Conservation (phyloP, 2,888 invertebrate genomes). For the Drepana falcataria region DNA sequence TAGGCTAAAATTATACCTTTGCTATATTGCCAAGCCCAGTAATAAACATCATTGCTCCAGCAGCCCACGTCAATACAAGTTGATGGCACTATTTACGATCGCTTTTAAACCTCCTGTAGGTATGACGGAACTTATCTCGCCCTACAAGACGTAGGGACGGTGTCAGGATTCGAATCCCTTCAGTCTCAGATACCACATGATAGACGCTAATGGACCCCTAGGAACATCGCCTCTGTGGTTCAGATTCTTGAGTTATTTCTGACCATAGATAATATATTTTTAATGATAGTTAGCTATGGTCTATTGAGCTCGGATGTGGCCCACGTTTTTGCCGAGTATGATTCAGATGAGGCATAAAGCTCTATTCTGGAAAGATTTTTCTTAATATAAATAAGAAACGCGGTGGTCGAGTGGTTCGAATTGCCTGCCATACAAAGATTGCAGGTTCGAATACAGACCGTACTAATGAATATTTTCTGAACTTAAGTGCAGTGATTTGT, state of each 20-base stretch:
- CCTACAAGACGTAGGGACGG: constrained; percentile 41
- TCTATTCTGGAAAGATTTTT: background rate
- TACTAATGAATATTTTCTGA: too few relatives aligned
- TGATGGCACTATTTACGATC: constrained; percentile 19
- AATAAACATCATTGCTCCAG: background rate
- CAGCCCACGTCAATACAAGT: background rate
- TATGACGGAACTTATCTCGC: constrained; percentile 53
- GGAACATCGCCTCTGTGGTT: constrained; percentile 32
- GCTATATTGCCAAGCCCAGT: background rate
- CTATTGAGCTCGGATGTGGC: background rate
- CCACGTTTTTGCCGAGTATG: background rate
- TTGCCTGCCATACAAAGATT: too few relatives aligned
- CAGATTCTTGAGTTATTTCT: constrained; percentile 23
- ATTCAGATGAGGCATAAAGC: background rate
- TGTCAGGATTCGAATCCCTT: constrained; percentile 50
- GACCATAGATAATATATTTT: constrained; percentile 24
- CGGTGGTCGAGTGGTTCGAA: too few relatives aligned
- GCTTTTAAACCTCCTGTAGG: constrained; percentile 29
- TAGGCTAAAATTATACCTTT: background rate
- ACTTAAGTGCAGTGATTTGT: too few relatives aligned
- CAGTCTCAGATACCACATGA: constrained; percentile 47
- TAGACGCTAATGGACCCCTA: constrained; percentile 66
- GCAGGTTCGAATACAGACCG: too few relatives aligned
- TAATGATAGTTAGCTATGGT: constrained; percentile 2
- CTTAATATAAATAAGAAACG: background rate